Evolutionary conservation across 53 echinoderm and acorn worm genomes (phyloP).

Genomic region (Henricia sp.): DNA sequence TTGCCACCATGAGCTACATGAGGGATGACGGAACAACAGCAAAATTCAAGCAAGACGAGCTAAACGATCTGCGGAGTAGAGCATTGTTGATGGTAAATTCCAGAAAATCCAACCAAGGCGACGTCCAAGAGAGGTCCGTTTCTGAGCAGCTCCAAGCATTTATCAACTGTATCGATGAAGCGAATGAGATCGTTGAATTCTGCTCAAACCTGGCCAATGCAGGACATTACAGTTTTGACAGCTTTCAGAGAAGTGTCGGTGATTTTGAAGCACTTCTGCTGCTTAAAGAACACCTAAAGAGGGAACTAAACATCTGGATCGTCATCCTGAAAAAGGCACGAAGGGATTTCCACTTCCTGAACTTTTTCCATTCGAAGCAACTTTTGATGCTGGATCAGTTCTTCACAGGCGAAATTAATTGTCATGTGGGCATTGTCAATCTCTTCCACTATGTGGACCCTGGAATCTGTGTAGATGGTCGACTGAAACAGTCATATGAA

Average conservation of each 20-base stretch:
- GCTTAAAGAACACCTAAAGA: slow-evolving; percentile 11
- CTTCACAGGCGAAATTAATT: slow-evolving; percentile 39
- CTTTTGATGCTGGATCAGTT: slow-evolving; percentile 56
- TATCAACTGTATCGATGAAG: slow-evolving; percentile 26
- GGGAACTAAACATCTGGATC: slow-evolving; percentile 12
- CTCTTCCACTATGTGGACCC: slow-evolving; percentile 41
- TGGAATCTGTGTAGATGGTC: slow-evolving; percentile 15
- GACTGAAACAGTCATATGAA: slow-evolving; percentile 41
- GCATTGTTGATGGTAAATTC: slow-evolving; percentile 50
- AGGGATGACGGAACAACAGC: slow-evolving; percentile 37
- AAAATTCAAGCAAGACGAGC: slow-evolving; percentile 38
- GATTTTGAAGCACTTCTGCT: background rate
- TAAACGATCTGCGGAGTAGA: slow-evolving; percentile 58
- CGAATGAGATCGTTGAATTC: slow-evolving; percentile 49
- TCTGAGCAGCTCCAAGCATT: slow-evolving; percentile 39
- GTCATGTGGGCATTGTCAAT: slow-evolving; percentile 5
- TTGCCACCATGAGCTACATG: slow-evolving; percentile 33
- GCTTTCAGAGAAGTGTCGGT: slow-evolving; percentile 29
- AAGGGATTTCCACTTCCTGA: slow-evolving; percentile 37
- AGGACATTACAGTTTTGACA: slow-evolving; percentile 49
- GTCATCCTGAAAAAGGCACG: slow-evolving; percentile 30
- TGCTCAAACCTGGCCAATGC: slow-evolving; percentile 35
- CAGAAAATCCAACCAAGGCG: background rate
- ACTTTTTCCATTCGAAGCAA: slow-evolving; percentile 63
- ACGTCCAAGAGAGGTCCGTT: background rate